A percentile compares a stretch with the other conserved stretches of the same genome.
Conservation (phyloP, 2,888 invertebrate species). For the Rhingia rostrata region DNA sequence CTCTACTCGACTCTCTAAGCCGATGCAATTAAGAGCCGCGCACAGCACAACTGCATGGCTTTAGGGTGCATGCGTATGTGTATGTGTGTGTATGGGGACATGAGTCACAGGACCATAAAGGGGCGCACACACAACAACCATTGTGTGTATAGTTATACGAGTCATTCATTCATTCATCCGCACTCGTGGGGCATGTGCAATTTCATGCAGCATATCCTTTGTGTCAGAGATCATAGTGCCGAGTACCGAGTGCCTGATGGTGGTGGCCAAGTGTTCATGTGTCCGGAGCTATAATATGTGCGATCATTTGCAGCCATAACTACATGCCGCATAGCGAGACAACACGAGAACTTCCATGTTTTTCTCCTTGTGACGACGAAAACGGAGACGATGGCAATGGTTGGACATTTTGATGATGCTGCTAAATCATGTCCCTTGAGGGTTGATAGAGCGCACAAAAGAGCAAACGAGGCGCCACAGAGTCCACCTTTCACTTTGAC, state of each 20-base stretch:
- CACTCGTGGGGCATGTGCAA: conserved; percentile 23
- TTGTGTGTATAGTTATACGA: conserved; percentile 12
- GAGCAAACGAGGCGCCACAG: conserved; percentile 62
- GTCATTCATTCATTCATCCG: conserved; percentile 59
- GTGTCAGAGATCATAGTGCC: conserved; percentile 68
- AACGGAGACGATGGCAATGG: conserved; percentile 20
- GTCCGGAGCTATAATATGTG: conserved; percentile 14
- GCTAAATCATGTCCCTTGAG: conserved; percentile 74
- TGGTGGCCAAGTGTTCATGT: conserved; percentile 65
- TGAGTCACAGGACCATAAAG: conserved; percentile 65
- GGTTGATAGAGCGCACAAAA: conserved; percentile 68
- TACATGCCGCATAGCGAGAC: conserved; percentile 11
- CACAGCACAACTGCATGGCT: conserved; percentile 36
- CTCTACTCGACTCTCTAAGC: conserved; percentile 4
- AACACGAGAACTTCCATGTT: conserved; percentile 47
- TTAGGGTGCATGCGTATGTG: conserved; percentile 48
- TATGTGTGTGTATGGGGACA: conserved; percentile 20
- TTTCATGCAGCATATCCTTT: conserved; percentile 63
- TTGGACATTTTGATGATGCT: conserved; percentile 65
- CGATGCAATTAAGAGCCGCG: conserved; percentile 51
- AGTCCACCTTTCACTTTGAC: conserved; percentile 69
- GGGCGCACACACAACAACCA: conserved; percentile 23
- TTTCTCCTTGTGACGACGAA: conserved; percentile 54
- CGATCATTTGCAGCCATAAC: conserved; percentile 38
- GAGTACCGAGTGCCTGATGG: conserved; percentile 7